Conservation (phyloP, 1,140 invertebrate genomes). For the Camponotus floridanus region DNA sequence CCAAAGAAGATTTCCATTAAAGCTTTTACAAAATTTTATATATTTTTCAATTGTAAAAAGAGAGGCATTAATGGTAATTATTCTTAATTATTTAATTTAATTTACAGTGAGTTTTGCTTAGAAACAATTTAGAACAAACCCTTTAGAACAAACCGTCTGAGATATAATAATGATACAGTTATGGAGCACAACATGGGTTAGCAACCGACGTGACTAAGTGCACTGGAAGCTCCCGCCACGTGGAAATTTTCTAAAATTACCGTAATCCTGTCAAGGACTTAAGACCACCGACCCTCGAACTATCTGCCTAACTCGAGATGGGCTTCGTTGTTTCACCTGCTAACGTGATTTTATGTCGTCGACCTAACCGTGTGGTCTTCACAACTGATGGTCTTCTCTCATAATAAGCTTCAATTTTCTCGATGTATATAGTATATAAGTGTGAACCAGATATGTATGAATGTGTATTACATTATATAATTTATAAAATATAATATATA, state of each 20-base stretch:
- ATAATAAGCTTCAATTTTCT: slow-evolving; percentile 4
- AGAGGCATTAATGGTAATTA: not conserved
- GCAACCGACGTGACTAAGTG: slow-evolving; percentile 24
- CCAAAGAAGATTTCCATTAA: too few species aligned
- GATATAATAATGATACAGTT: slow-evolving; percentile 28
- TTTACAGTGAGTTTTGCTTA: not conserved
- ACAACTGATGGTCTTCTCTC: slow-evolving; percentile 66
- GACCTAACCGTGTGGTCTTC: slow-evolving; percentile 64
- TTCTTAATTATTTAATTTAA: slow-evolving; percentile 26
- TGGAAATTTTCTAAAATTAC: slow-evolving; percentile 67
- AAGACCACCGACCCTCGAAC: slow-evolving; percentile 58
- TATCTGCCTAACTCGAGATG: slow-evolving; percentile 66
- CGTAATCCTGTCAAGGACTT: slow-evolving; percentile 74
- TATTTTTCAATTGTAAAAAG: not conserved
- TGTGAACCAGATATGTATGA: not conserved
- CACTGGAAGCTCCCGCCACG: not conserved
- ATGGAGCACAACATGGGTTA: not conserved
- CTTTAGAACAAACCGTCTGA: not conserved
- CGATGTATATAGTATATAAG: not conserved
- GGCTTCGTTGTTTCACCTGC: slow-evolving; percentile 73
- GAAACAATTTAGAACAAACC: not conserved
- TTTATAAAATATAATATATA: not conserved
- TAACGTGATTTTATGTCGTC: slow-evolving; percentile 79
- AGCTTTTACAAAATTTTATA: not conserved
- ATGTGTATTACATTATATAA: not conserved